A percentile compares a stretch with the other conserved stretches of the same genome.
Evolutionary conservation across 2,888 invertebrate genomes (phyloP).

Genomic region (Ramazzottius varieornatus): DNA sequence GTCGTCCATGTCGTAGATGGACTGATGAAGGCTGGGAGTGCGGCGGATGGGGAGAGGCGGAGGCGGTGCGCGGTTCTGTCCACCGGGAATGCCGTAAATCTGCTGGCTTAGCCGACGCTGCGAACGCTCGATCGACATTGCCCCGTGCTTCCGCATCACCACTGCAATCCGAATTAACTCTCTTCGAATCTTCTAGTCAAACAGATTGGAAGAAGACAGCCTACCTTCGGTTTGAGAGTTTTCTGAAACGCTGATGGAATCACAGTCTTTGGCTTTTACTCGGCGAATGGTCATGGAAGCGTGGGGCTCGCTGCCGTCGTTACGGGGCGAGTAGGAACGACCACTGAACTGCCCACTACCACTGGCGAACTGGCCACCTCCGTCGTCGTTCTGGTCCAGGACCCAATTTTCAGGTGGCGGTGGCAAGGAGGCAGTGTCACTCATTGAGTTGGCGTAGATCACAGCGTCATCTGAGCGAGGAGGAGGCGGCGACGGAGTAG

Average conservation of each 20-base stretch:
- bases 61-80: not conserved
- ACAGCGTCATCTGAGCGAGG: not conserved
- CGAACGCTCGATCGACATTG: not conserved
- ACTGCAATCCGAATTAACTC: not conserved
- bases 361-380: not conserved
- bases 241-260: not conserved
- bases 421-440: not conserved
- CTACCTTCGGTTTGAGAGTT: not conserved
- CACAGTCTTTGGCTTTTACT: not conserved
- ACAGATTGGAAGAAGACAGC: not conserved
- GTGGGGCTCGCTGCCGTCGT: not conserved
- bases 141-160: not conserved
- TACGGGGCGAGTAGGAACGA: too few species aligned
- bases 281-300: not conserved
- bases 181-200: not conserved
- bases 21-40: not conserved
- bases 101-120: not conserved
- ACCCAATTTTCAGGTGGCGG: not conserved
- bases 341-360: too few species aligned
- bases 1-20: not conserved
- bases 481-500: not conserved
- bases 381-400: not conserved
- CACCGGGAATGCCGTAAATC: not conserved
- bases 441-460: not conserved
- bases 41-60: slow-evolving; percentile 2